A percentile compares a stretch with the other conserved stretches of the same genome.
Evolutionary conservation across 2,113 vertebrate genomes (phyloP).

Genomic region (Oriolus oriolus): DNA sequence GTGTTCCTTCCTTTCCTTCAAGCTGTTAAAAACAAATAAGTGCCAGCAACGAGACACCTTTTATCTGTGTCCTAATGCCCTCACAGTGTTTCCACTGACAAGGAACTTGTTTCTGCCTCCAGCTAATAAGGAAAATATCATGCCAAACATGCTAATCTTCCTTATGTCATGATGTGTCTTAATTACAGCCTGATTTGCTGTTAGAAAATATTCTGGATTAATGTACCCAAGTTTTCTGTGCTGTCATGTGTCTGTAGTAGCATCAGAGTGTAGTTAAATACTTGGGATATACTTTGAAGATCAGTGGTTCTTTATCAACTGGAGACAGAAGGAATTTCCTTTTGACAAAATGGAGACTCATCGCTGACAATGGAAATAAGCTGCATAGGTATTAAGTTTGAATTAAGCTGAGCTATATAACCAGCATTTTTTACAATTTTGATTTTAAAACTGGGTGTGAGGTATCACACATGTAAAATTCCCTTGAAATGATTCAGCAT

Average conservation of each 20-base stretch:
- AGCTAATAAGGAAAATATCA: constrained; percentile 32
- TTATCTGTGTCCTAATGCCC: constrained; percentile 41
- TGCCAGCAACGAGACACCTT: not conserved
- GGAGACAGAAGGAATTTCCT: constrained; percentile 17
- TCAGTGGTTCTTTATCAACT: not conserved
- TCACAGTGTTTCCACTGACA: constrained; percentile 15
- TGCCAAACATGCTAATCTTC: constrained; percentile 26
- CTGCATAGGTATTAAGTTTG: not conserved
- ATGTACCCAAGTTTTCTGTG: not conserved
- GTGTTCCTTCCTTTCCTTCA: not conserved
- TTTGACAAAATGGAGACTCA: constrained; percentile 2
- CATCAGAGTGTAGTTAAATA: not conserved
- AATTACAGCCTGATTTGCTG: constrained; percentile 19
- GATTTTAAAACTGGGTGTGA: not conserved
- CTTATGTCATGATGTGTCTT: constrained; percentile 27
- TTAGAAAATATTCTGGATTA: not conserved
- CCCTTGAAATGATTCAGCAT: not conserved
- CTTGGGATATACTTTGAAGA: constrained; percentile 30
- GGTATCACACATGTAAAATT: not conserved
- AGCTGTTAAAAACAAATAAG: constrained; percentile 26
- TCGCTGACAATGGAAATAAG: not conserved
- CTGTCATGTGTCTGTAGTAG: not conserved
- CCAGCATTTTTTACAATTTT: not conserved
- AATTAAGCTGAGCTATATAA: not conserved
- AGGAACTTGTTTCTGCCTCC: constrained; percentile 36